Base-by-base conservation (phyloP, 2,797 vertebrate species). In the Botia kubotai region DNA sequence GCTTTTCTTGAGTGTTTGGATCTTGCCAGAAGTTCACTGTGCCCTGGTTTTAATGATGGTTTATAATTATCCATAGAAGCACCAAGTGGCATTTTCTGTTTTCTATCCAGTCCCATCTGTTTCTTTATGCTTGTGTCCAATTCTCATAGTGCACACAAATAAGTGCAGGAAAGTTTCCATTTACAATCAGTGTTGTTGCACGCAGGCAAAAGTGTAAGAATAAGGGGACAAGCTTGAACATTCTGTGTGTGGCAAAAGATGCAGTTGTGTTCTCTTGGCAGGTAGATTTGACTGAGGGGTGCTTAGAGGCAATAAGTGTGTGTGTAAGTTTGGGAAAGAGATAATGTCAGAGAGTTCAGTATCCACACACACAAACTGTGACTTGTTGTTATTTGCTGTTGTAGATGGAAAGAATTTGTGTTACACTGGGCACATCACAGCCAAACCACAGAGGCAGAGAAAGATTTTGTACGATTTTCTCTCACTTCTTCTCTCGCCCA, bases 351-450 rank as follows among this genome's bases (percentile, higher is more conserved):
- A 39, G 36, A 58, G 6, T 17, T 68, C 72, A 74, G 33, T 69
- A 48, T 71, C 6, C 29, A 39, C 79, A 80, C 16, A 69, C 19
- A 57, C 19, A 57, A 33, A 77, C 62, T 60, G 50, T 46, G 53
- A 90, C 91, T 90, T 90, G 89, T 91, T 93, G 89, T 92, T 92
- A 91, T 92, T 92, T 92, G 89, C 89, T 90, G 88, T 90, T 89
- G 91, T 87, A 89, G 91, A 93, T 92, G 92, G 93, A 94, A 93
- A 93, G 87, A 86, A 83, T 86, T 88, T 90, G 85, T 82, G 87
- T 92, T 92, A 79, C 88, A 89, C 92, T 77, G 68, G 53, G 53
- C 71, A 68, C 81, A 60, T 57, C 16, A 70, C 11, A 60, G 77
- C 75, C 65, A 79, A 83, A 70, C 82, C 84, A 75, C 65, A 81